Conservation (phyloP, 2,797 vertebrate species). For the Propithecus deckenii region DNA sequence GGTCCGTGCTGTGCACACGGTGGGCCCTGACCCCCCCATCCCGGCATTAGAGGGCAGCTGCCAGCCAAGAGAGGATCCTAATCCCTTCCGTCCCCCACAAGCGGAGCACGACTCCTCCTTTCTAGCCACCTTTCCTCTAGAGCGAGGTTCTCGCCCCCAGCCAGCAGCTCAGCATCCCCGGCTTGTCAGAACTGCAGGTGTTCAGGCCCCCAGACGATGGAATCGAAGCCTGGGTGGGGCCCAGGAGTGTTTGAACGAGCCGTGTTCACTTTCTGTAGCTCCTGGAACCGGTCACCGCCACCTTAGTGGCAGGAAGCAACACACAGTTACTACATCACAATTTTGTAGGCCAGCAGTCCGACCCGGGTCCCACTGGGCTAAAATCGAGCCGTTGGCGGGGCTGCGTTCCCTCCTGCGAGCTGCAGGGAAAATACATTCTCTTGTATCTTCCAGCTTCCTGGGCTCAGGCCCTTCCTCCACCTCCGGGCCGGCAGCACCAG, state of each 20-base stretch:
- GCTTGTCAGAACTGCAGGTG: neutral
- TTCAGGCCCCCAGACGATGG: accelerated
- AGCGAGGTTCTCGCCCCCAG: accelerated
- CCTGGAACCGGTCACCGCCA: accelerated
- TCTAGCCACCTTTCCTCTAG: neutral
- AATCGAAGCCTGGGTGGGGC: accelerated
- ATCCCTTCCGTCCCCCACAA: accelerated
- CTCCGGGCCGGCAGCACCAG: accelerated
- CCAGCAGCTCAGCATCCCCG: accelerated
- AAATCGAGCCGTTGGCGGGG: accelerated
- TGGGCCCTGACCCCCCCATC: accelerated
- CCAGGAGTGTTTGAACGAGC: neutral
- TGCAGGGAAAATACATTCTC: accelerated
- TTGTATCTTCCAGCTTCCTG: neutral
- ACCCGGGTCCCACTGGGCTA: accelerated
- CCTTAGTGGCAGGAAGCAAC: accelerated
- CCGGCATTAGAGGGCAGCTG: neutral
- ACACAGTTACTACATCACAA: accelerated
- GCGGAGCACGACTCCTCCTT: accelerated
- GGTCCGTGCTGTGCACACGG: accelerated
- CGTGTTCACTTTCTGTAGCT: accelerated
- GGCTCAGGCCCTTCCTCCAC: accelerated
- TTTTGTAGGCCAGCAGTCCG: accelerated
- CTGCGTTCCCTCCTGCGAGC: accelerated
- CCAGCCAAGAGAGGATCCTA: accelerated